Conservation (phyloP, 2,797 vertebrate species). For the Aselliscus stoliczkanus region DNA sequence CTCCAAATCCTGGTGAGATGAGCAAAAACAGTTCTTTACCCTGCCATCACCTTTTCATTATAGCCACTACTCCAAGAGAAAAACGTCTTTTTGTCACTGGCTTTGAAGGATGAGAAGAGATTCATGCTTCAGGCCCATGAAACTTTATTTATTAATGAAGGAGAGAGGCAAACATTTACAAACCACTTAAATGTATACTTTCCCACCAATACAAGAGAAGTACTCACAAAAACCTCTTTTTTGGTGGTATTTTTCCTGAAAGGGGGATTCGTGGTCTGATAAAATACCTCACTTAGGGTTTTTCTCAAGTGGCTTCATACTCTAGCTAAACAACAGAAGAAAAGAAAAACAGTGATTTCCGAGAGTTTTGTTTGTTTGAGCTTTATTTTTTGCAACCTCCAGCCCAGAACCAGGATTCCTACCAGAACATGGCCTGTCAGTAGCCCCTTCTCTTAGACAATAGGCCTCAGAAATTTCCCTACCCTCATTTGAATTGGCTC, state of each 20-base stretch:
- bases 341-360: background rate
- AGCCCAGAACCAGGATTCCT: background rate
- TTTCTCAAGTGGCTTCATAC: background rate
- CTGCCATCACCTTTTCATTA: background rate
- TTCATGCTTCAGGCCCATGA: background rate
- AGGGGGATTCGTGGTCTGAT: slow-evolving; percentile 32
- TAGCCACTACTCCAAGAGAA: background rate
- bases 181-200: background rate
- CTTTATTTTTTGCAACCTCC: background rate
- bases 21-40: background rate
- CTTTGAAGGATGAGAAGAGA: background rate
- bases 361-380: background rate
- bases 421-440: background rate
- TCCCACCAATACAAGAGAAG: background rate
- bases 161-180: background rate
- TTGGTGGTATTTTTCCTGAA: slow-evolving; percentile 18
- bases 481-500: background rate
- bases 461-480: background rate
- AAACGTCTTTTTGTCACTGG: background rate
- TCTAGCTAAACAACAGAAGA: background rate
- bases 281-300: slow-evolving; percentile 33
- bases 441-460: background rate
- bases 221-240: slow-evolving; percentile 35
- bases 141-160: background rate
- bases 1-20: background rate